A percentile compares a stretch with the other conserved stretches of the same genome.
phyloP scores from a whole-genome alignment of 1,140 invertebrate genomes.

The Tetragonula clypearis region DNA sequence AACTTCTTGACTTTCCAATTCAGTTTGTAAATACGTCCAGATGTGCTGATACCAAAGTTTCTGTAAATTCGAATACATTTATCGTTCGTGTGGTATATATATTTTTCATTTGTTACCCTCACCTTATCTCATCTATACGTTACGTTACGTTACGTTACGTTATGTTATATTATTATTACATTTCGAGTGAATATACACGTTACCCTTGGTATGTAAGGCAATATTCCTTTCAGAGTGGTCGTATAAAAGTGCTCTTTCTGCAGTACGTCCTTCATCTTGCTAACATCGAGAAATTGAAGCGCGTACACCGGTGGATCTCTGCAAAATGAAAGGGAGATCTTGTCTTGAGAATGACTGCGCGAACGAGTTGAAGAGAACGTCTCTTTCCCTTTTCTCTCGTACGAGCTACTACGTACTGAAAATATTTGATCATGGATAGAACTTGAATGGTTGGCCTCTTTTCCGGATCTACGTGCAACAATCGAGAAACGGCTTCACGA shows the following conservation, averaged over 20 bases:
- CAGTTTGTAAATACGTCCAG: conserved; percentile 93
- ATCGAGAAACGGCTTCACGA: conserved; percentile 92
- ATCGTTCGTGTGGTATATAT: not conserved
- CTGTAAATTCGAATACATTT: conserved; percentile 82
- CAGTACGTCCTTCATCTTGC: conserved; percentile 94
- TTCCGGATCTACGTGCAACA: conserved; percentile 90
- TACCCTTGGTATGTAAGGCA: conserved; percentile 95
- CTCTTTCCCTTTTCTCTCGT: no score
- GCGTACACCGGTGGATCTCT: conserved; percentile 94
- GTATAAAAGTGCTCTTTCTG: conserved; percentile 96
- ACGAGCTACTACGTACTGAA: conserved; percentile 84
- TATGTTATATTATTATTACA: not conserved
- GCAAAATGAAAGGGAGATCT: conserved; percentile 70
- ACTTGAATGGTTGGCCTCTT: conserved; percentile 93
- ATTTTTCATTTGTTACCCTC: not conserved
- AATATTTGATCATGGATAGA: conserved; percentile 92
- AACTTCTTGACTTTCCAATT: conserved; percentile 93
- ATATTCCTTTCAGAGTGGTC: conserved; percentile 90
- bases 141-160: not conserved
- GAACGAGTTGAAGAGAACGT: no score
- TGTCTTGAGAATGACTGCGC: not conserved
- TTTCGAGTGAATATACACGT: conserved; percentile 50
- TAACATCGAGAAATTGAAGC: conserved; percentile 95
- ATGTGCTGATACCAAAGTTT: conserved; percentile 98
- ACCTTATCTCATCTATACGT: not conserved